These are phyloP conservation scores for Heliothis subflexa DNA, from an alignment of 1,140 invertebrate genomes.

Conservation along the genomic window DNA sequence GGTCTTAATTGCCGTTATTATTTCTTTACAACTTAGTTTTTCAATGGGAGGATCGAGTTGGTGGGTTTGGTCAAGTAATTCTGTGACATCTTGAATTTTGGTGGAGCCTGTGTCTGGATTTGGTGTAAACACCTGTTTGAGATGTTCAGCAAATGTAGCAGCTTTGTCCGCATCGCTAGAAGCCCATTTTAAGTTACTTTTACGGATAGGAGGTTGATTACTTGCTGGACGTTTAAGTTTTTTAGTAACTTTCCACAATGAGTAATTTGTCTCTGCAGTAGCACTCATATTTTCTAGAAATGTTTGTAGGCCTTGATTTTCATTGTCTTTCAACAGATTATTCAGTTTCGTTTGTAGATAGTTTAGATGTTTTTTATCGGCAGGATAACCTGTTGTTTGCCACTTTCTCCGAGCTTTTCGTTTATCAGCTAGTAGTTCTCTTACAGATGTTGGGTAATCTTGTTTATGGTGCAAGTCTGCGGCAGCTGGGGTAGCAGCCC, in stretches of 20 bases:
- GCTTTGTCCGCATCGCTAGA: constrained; percentile 49
- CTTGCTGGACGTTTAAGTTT: constrained; percentile 47
- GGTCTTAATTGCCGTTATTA: constrained; percentile 15
- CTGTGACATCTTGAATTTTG: not conserved
- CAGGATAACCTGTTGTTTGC: not conserved
- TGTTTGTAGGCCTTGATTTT: constrained; percentile 19
- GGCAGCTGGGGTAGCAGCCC: constrained; percentile 41
- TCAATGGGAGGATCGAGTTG: constrained; percentile 31
- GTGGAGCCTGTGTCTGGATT: not conserved
- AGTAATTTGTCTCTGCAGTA: constrained; percentile 48
- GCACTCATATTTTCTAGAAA: constrained; percentile 43
- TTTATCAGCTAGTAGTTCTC: not conserved
- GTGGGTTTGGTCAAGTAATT: not conserved
- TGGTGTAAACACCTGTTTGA: constrained; percentile 18
- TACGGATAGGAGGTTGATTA: constrained; percentile 30
- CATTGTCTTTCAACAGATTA: constrained; percentile 41
- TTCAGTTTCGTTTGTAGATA: constrained; percentile 29
- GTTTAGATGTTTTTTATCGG: not conserved
- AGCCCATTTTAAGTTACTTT: constrained; percentile 41
- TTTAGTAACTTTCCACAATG: constrained; percentile 53
- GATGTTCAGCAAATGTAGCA: constrained; percentile 49
- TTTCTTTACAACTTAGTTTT: constrained; percentile 5
- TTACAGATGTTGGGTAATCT: not conserved
- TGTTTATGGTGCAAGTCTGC: not conserved
- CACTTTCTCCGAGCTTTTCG: not conserved